Percentiles rank a stretch among this genome's conserved stretches.
phyloP scores from a whole-genome alignment of 2,797 vertebrate species.

The Chromis chromis region DNA sequence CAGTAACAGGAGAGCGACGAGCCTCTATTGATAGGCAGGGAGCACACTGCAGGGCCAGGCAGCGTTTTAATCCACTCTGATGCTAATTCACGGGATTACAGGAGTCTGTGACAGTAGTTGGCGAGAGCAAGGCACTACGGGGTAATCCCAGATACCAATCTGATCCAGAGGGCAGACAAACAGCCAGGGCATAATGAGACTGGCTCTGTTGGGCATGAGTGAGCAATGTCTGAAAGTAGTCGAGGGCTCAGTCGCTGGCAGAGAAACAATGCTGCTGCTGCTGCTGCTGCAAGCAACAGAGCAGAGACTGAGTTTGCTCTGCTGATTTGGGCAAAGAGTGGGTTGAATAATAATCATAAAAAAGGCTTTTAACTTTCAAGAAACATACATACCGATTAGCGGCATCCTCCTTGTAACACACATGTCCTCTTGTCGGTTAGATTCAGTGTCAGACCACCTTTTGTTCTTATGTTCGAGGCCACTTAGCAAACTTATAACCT shows the following conservation, averaged over 20 bases:
- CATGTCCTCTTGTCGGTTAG: background rate
- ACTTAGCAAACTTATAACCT: constrained; percentile 1
- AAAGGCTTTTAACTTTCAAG: background rate
- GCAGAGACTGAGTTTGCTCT: constrained; percentile 9
- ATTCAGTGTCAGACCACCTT: background rate
- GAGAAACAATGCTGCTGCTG: constrained; percentile 24
- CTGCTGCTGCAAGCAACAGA: no score
- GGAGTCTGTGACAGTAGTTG: constrained; percentile 72
- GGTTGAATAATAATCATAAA: constrained; percentile 16
- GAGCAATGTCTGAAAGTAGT: constrained; percentile 50
- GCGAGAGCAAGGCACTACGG: constrained; percentile 43
- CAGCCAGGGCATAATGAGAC: constrained; percentile 41
- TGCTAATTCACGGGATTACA: constrained; percentile 77
- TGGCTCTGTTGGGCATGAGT: constrained; percentile 48
- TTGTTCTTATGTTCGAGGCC: background rate
- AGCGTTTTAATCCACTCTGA: constrained; percentile 60
- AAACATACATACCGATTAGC: background rate
- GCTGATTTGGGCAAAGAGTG: background rate
- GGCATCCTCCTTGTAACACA: background rate
- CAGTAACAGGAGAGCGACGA: background rate
- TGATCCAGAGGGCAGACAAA: constrained; percentile 62
- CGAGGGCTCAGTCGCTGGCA: constrained; percentile 42
- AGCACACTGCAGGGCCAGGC: constrained; percentile 26
- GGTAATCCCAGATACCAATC: constrained; percentile 74
- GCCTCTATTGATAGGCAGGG: constrained; percentile 15